These are phyloP conservation scores for Erythrocercus mccallii DNA, from an alignment of 2,113 vertebrate species.

Conservation along the genomic window DNA sequence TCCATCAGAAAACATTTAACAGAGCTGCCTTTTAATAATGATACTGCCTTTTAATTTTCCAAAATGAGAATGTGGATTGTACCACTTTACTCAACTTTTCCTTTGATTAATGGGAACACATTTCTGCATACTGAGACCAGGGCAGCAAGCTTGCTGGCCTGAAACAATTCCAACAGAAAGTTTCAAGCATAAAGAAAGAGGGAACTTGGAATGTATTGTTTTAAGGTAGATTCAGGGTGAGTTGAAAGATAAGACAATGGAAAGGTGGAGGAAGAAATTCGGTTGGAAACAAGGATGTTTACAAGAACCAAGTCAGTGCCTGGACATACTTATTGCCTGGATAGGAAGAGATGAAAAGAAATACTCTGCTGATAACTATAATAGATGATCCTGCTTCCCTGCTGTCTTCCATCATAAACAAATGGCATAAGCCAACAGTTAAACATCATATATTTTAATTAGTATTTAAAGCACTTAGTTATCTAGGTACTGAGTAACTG, in stretches of 20 bases:
- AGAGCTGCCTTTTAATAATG: constrained; percentile 68
- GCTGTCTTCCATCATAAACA: constrained; percentile 40
- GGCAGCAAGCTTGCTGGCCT: constrained; percentile 45
- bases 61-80: constrained; percentile 60
- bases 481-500: constrained; percentile 29
- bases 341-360: constrained; percentile 18
- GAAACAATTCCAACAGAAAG: constrained; percentile 58
- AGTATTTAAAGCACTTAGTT: constrained; percentile 36
- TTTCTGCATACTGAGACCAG: constrained; percentile 21
- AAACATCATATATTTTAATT: constrained; percentile 53
- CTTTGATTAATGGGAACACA: constrained; percentile 74
- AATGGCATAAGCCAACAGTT: constrained; percentile 29
- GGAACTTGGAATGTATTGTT: constrained; percentile 43
- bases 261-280: constrained; percentile 16
- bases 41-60: constrained; percentile 74
- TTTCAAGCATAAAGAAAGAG: constrained; percentile 37
- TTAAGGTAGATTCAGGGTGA: constrained; percentile 55
- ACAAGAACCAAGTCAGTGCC: neutral
- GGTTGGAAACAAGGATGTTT: constrained; percentile 18
- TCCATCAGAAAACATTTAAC: constrained; percentile 73
- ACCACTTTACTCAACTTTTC: constrained; percentile 69
- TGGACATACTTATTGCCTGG: neutral
- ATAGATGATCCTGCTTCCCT: constrained; percentile 1
- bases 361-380: constrained; percentile 17
- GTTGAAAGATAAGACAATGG: constrained; percentile 52